These are phyloP conservation scores for Cheilosia impressa DNA, from an alignment of 2,888 invertebrate genomes.

Conservation along the genomic window DNA sequence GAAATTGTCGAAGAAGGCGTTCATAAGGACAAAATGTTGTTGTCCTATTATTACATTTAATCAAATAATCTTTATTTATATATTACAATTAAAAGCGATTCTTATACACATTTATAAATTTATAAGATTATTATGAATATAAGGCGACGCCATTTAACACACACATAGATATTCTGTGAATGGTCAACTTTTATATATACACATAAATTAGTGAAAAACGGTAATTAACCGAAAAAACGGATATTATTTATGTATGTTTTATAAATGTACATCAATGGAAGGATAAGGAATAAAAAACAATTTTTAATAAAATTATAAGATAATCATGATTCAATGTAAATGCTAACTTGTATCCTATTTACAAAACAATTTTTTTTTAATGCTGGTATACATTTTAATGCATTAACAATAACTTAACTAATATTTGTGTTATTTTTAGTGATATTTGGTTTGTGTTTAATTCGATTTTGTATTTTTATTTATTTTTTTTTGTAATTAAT, in stretches of 20 bases:
- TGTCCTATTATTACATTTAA: conserved; percentile 47
- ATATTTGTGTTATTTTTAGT: conserved; percentile 61
- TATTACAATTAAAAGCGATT: conserved; percentile 71
- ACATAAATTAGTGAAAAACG: conserved; percentile 22
- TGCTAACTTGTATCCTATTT: conserved; percentile 61
- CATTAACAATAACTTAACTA: conserved; percentile 51
- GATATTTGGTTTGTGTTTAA: conserved; percentile 33
- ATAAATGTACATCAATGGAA: conserved; percentile 57
- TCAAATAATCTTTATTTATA: conserved; percentile 62
- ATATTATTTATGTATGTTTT: background rate
- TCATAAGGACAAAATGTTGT: conserved; percentile 54
- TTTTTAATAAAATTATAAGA: conserved; percentile 9
- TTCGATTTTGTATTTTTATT: conserved; percentile 32
- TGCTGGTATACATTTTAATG: conserved; percentile 29
- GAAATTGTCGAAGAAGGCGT: conserved; percentile 66
- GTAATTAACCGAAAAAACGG: conserved; percentile 5
- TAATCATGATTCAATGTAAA: conserved; percentile 49
- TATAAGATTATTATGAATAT: conserved; percentile 60
- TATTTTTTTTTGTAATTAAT: conserved; percentile 24
- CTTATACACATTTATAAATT: conserved; percentile 62
- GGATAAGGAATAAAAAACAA: background rate
- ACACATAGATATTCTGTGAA: conserved; percentile 67
- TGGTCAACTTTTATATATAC: conserved; percentile 57
- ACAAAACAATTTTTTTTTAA: conserved; percentile 57
- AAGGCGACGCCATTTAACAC: conserved; percentile 70